Evolutionary conservation across 1,140 invertebrate genomes (phyloP).

Genomic region (Bathynomus jamesi): DNA sequence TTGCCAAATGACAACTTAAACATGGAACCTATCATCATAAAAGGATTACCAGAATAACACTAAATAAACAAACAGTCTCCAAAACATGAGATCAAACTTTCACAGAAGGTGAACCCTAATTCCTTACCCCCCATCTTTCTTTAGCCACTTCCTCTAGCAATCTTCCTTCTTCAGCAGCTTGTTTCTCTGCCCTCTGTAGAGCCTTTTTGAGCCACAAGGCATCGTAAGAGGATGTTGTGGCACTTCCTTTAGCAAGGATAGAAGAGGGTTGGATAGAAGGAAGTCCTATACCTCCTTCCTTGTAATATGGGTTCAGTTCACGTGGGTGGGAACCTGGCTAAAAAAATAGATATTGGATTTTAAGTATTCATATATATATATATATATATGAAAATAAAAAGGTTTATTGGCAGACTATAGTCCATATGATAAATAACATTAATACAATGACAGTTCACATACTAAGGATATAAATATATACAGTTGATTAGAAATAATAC

Average conservation of each 20-base stretch:
- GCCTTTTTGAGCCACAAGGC: conserved; percentile 51
- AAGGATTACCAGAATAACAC: no score
- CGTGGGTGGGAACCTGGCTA: conserved; percentile 57
- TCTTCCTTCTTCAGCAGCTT: conserved; percentile 51
- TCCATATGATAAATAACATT: no score
- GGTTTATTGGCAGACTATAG: no score
- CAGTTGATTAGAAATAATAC: not conserved
- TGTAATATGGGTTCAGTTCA: conserved; percentile 91
- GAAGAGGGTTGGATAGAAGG: conserved; percentile 46
- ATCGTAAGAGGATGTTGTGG: conserved; percentile 40
- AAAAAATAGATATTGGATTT: not conserved
- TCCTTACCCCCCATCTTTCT: conserved; percentile 51
- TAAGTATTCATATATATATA: not conserved
- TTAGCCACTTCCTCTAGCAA: conserved; percentile 54
- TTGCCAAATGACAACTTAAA: no score
- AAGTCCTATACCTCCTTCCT: conserved; percentile 72
- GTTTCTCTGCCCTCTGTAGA: conserved; percentile 52
- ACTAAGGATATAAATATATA: conserved; percentile 2
- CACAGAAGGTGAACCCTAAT: no score
- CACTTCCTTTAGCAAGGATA: conserved; percentile 41
- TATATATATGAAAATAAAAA: not conserved
- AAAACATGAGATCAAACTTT: no score
- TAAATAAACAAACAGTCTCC: no score
- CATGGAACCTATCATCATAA: no score
- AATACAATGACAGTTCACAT: no score